These are phyloP conservation scores for Noctua pronuba DNA, from an alignment of 2,888 invertebrate genomes.

Conservation along the genomic window DNA sequence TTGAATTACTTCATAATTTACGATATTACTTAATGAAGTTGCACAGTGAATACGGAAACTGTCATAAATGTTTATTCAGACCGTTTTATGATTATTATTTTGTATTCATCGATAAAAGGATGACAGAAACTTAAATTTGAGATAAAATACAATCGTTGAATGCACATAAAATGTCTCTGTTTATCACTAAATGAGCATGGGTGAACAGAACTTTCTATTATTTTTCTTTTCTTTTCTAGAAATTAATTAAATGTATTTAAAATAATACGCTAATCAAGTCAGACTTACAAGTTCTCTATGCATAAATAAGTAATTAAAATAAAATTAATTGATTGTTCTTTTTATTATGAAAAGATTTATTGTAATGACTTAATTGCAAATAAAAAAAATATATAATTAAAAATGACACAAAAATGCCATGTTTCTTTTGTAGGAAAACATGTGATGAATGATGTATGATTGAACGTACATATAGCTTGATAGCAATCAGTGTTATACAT, in stretches of 20 bases:
- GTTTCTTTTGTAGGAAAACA: conserved; percentile 1
- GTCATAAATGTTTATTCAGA: not conserved
- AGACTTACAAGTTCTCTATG: conserved; percentile 4
- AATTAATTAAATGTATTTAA: not conserved
- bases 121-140: not conserved
- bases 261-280: not conserved
- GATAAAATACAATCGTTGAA: conserved; percentile 6
- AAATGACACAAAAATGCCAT: not conserved
- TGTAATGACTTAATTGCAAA: not conserved
- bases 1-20: conserved; percentile 24
- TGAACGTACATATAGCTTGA: conserved; percentile 25
- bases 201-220: conserved; percentile 22
- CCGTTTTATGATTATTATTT: conserved; percentile 9
- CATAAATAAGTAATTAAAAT: not conserved
- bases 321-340: not conserved
- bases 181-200: conserved; percentile 18
- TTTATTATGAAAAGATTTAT: not conserved
- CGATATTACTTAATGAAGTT: conserved; percentile 10
- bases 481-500: conserved; percentile 45
- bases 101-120: not conserved
- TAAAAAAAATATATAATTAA: not conserved
- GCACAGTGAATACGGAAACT: not conserved
- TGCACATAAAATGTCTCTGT: not conserved
- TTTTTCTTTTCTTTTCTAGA: not conserved
- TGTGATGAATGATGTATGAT: conserved; percentile 28